Evolutionary conservation across 2,113 vertebrate species (phyloP), one percentile per base, ranked within the genome.

Genomic region (Beaufortia kweichowensis): DNA sequence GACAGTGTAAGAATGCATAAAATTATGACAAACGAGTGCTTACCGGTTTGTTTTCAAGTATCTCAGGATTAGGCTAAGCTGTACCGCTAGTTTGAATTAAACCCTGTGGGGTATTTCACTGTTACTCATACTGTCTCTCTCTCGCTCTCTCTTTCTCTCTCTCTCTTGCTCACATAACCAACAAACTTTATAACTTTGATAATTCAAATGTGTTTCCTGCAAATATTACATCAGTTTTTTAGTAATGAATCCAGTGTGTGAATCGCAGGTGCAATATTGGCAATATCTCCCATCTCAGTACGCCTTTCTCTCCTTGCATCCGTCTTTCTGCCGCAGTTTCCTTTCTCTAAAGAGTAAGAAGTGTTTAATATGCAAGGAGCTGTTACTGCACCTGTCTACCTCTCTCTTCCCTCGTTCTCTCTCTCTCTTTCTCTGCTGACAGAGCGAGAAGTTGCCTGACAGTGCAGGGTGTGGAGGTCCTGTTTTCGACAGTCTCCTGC

Each of bases 381-480:
- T 69, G n/a, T 55, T 56, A 55, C 29, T 55, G 67, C 67, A 35
- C 48, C 48, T 70, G n/a, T 70, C 67, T 35, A 12, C 33, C 61
- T 65, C 46, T 35, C 29, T 39, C 10, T 1, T 39, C 1, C 10
- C n/a, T n/a, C 35, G 35, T 11, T 39, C 9, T 62, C 59, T 10
- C 41, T 17, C 60, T 60, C 35, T 23, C 57, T 56, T 10, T 17
- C 43, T 39, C 35, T 60, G 48, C 53, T 77, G n/a, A 48, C 28
- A 71, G n/a, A 53, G 67, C 67, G 21, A 7, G 48, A 70, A 56
- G 48, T 70, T 29, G 12, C 24, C 21, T 59, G 9, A 57, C 28
- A 26, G 26, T 59, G 50, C 23, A 59, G 11, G 33, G 23, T 15
- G 33, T 53, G 66, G 48, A 9, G 17, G 43, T 21, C 10, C 19